These are phyloP conservation scores for Idaea biselata DNA, from an alignment of 2,888 invertebrate species.

Conservation along the genomic window DNA sequence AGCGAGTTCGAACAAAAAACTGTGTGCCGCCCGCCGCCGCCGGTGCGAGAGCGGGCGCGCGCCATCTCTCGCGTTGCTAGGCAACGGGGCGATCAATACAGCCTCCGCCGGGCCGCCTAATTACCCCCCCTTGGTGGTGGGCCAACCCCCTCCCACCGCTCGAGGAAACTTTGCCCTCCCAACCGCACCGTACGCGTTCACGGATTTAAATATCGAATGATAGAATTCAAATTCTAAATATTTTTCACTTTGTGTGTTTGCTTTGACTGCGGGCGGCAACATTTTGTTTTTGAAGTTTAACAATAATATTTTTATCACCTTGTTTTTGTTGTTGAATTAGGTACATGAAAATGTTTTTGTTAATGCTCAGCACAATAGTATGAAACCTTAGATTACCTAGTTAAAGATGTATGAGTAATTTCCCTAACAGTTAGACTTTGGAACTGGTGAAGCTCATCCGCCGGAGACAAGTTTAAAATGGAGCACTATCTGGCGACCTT, in stretches of 20 bases:
- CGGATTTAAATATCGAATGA: conserved; percentile 79
- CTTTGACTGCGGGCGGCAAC: conserved; percentile 53
- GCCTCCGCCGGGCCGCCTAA: conserved; percentile 80
- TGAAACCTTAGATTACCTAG: too few species aligned
- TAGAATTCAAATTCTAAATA: conserved; percentile 77
- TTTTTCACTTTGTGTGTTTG: conserved; percentile 65
- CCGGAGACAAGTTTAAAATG: too few species aligned
- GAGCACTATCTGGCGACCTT: too few species aligned
- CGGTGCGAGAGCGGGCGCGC: conserved; percentile 60
- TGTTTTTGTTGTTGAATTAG: conserved; percentile 41
- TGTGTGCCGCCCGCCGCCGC: conserved; percentile 31
- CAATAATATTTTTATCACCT: conserved; percentile 13
- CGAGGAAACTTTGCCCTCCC: conserved; percentile 59
- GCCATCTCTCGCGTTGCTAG: conserved; percentile 78
- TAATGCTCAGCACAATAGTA: too few species aligned
- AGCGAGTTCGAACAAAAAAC: conserved; percentile 70
- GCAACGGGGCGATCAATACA: conserved; percentile 77
- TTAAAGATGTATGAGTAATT: too few species aligned
- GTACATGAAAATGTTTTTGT: too few species aligned
- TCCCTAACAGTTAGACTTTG: too few species aligned
- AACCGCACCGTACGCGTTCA: conserved; percentile 57
- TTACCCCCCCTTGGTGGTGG: conserved; percentile 51
- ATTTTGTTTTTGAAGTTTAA: conserved; percentile 15
- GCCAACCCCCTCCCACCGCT: conserved; percentile 38
- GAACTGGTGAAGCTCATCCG: too few species aligned